These are phyloP conservation scores for Antheraea mylitta DNA, from an alignment of 1,140 invertebrate genomes.

Conservation along the genomic window DNA sequence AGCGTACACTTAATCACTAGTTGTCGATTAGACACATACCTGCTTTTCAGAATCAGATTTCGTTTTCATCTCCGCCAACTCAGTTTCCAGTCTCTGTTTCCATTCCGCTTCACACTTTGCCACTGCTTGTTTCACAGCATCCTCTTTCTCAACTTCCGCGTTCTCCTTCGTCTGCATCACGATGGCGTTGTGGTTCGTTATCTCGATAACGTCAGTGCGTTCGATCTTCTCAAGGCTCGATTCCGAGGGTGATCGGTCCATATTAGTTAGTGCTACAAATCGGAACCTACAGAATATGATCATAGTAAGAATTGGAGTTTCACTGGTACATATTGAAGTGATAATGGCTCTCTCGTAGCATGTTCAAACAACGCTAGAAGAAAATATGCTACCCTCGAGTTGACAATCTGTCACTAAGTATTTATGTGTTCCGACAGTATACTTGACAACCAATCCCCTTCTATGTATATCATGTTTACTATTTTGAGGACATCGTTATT, in stretches of 20 bases:
- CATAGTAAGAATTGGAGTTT: neutral
- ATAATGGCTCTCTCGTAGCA: too few species aligned
- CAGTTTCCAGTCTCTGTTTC: constrained; percentile 77
- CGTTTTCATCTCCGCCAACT: constrained; percentile 75
- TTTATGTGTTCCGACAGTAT: too few species aligned
- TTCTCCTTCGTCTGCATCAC: constrained; percentile 84
- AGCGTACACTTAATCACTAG: too few species aligned
- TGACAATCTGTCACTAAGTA: too few species aligned
- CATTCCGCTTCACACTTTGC: constrained; percentile 78
- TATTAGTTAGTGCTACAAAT: constrained; percentile 81
- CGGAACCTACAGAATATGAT: constrained; percentile 51
- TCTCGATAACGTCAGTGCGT: constrained; percentile 82
- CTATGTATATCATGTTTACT: too few species aligned
- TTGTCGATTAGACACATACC: constrained; percentile 34
- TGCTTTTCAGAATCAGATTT: constrained; percentile 80
- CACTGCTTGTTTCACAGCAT: constrained; percentile 80
- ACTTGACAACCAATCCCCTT: too few species aligned
- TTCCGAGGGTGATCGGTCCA: constrained; percentile 89
- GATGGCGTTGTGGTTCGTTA: constrained; percentile 82
- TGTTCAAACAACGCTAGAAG: too few species aligned
- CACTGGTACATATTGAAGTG: too few species aligned
- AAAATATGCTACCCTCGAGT: too few species aligned
- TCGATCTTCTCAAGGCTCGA: constrained; percentile 89
- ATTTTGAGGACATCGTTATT: too few species aligned
- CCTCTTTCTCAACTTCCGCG: constrained; percentile 83